These are phyloP conservation scores for Cataglyphis rosenhaueri DNA, from an alignment of 2,888 invertebrate species.

Conservation along the genomic window DNA sequence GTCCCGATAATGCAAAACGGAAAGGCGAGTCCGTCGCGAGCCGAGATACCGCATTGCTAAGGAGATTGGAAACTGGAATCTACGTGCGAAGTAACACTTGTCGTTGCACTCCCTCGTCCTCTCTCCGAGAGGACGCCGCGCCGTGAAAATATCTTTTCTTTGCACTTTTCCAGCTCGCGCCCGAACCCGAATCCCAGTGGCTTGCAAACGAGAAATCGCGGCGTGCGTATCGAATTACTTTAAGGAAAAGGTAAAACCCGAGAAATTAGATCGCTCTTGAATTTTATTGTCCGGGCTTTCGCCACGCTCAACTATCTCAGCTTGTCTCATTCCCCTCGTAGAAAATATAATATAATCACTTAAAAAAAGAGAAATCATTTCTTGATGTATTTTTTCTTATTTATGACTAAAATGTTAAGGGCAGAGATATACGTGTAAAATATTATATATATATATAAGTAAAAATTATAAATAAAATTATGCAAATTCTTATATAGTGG, in stretches of 20 bases:
- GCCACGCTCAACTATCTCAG: conserved; percentile 22
- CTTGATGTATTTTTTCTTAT: not conserved
- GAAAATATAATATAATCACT: conserved; percentile 8
- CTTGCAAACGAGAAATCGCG: conserved; percentile 27
- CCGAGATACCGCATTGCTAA: conserved; percentile 63
- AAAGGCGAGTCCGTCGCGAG: conserved; percentile 51
- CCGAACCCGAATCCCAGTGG: not conserved
- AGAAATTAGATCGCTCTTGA: conserved; percentile 34
- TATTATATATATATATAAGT: too few species aligned
- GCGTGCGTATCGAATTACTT: conserved; percentile 44
- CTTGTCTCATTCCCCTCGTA: not conserved
- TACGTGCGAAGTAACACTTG: conserved; percentile 74
- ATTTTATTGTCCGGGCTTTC: conserved; percentile 38
- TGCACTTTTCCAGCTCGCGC: not conserved
- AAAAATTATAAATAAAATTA: not conserved
- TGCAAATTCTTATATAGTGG: not conserved
- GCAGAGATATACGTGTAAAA: not conserved
- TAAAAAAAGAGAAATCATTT: not conserved
- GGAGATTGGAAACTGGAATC: conserved; percentile 72
- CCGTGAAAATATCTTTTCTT: not conserved
- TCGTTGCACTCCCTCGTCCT: conserved; percentile 30
- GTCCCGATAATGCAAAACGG: conserved; percentile 66
- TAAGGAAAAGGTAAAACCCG: conserved; percentile 28
- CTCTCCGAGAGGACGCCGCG: not conserved
- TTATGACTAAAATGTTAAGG: not conserved